Conservation (phyloP, 2,888 invertebrate species). For the Idaea biselata region DNA sequence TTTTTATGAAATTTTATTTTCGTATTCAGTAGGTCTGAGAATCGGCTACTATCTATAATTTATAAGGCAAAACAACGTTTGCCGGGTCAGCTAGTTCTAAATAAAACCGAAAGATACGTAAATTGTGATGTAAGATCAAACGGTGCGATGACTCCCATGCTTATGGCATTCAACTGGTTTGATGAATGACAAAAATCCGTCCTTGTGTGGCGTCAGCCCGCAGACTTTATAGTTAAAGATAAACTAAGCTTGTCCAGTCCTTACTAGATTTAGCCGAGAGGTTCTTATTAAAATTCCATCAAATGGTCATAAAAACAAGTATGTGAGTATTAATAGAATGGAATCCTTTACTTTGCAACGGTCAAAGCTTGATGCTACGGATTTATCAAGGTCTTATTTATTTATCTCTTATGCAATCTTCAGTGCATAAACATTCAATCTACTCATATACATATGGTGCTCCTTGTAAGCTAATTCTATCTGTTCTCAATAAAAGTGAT, state of each 20-base stretch:
- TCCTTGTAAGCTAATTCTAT: conserved; percentile 19
- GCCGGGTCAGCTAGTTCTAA: no score
- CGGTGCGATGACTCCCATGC: conserved; percentile 12
- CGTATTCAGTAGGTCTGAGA: no score
- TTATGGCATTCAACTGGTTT: conserved; percentile 23
- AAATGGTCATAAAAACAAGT: background rate
- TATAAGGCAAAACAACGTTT: no score
- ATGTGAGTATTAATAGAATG: background rate
- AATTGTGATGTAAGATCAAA: conserved; percentile 20
- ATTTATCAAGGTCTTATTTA: background rate
- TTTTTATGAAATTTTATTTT: no score
- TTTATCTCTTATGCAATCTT: background rate
- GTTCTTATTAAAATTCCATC: conserved; percentile 1
- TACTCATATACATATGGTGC: conserved; percentile 9
- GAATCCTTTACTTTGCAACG: conserved; percentile 1
- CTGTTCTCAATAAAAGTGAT: conserved; percentile 14
- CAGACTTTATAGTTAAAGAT: conserved; percentile 2
- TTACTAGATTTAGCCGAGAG: background rate
- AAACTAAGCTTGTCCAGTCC: background rate
- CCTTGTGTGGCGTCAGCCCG: conserved; percentile 30
- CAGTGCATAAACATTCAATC: conserved; percentile 5
- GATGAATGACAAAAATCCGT: conserved; percentile 35
- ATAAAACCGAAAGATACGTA: background rate
- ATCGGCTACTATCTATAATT: no score
- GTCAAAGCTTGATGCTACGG: background rate